Conservation (phyloP, 2,113 vertebrate genomes). For the Anoura caudifer region DNA sequence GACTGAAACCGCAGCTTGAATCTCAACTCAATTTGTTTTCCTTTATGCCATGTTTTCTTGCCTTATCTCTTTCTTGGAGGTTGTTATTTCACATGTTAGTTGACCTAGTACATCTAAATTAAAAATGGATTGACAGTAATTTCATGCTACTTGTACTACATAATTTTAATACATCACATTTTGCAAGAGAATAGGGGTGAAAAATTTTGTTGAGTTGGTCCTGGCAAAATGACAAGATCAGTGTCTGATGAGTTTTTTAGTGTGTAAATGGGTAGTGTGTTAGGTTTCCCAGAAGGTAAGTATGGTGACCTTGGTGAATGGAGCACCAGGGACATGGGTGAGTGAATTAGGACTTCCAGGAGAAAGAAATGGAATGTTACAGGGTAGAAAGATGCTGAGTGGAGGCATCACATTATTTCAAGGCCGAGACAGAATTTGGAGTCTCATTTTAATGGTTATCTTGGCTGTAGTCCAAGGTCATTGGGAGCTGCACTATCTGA, state of each 20-base stretch:
- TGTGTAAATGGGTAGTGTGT: background rate
- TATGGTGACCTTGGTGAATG: background rate
- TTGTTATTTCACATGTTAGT: conserved; percentile 44
- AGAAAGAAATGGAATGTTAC: background rate
- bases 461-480: background rate
- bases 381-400: background rate
- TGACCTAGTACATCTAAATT: conserved; percentile 50
- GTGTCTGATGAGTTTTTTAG: conserved; percentile 21
- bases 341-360: background rate
- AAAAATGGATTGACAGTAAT: conserved; percentile 48
- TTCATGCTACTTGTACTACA: conserved; percentile 49
- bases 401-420: background rate
- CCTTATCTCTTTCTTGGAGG: conserved; percentile 16
- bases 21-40: background rate
- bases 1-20: background rate
- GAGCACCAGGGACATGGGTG: background rate
- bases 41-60: conserved; percentile 22
- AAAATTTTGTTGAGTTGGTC: conserved; percentile 40
- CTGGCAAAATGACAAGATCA: conserved; percentile 51
- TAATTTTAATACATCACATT: conserved; percentile 55
- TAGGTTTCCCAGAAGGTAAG: background rate
- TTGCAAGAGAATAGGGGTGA: conserved; percentile 60
- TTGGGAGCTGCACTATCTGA: background rate
- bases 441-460: background rate
- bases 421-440: background rate